phyloP scores from a whole-genome alignment of 1,140 invertebrate species.

The Mesaphorura yosii region DNA sequence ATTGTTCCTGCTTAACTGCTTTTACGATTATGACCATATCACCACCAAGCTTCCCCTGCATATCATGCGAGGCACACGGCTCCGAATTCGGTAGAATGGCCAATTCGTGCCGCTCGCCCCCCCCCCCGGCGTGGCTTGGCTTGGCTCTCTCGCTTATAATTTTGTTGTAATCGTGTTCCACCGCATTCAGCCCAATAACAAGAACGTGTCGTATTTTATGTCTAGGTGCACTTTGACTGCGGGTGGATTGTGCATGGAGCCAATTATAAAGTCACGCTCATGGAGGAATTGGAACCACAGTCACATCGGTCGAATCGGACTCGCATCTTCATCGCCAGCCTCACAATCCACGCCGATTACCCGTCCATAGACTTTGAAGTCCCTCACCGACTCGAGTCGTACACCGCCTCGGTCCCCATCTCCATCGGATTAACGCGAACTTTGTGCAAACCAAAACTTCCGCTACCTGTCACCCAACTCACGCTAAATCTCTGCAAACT shows the following conservation, averaged over 20 bases:
- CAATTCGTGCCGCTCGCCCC: no score
- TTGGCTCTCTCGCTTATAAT: no score
- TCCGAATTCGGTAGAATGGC: no score
- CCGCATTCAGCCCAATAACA: no score
- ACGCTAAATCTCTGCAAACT: conserved; percentile 14
- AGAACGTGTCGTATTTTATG: no score
- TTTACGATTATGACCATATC: no score
- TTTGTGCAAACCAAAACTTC: conserved; percentile 18
- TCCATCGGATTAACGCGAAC: conserved; percentile 23
- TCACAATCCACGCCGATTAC: conserved; percentile 14
- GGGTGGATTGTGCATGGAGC: conserved; percentile 25
- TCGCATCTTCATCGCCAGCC: background rate
- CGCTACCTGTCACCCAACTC: conserved; percentile 20
- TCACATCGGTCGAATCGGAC: background rate
- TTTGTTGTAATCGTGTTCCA: no score
- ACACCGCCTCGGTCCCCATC: conserved; percentile 19
- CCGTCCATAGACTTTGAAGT: conserved; percentile 28
- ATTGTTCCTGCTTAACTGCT: no score
- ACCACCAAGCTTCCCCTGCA: no score
- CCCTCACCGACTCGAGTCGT: conserved; percentile 22
- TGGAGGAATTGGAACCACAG: background rate
- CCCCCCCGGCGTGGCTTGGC: no score
- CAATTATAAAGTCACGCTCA: conserved; percentile 12
- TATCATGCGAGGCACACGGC: no score
- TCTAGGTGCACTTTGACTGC: conserved; percentile 25